These are phyloP conservation scores for Nesospiza acunhae DNA, from an alignment of 2,113 vertebrate species.

Conservation along the genomic window DNA sequence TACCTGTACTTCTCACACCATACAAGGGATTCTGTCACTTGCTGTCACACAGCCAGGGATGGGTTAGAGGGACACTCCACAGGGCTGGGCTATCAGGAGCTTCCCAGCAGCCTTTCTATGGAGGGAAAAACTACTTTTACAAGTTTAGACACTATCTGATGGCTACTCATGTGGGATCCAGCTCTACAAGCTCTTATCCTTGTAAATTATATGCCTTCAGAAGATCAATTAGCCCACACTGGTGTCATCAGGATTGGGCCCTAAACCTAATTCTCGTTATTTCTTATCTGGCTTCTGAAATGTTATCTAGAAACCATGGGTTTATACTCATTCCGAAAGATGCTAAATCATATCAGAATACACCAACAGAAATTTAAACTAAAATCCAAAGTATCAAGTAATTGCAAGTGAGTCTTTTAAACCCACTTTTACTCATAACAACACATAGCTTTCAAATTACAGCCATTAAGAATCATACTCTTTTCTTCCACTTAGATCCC, in stretches of 20 bases:
- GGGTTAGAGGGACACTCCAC: neutral
- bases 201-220: neutral
- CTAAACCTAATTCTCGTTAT: neutral
- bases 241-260: neutral
- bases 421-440: neutral
- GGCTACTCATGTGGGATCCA: neutral
- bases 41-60: accelerated
- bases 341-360: neutral
- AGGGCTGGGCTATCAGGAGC: neutral
- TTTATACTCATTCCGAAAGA: neutral
- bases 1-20: neutral
- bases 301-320: neutral
- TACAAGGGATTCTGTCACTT: neutral
- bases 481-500: slow-evolving; percentile 37
- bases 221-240: neutral
- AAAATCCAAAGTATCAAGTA: neutral
- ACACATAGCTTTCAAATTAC: slow-evolving; percentile 18
- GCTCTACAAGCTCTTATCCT: neutral
- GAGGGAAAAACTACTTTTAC: neutral
- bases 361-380: neutral
- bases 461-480: slow-evolving; percentile 18
- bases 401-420: slow-evolving; percentile 18
- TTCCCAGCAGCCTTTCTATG: neutral
- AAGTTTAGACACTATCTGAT: neutral
- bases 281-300: neutral